Conservation (phyloP, 2,797 vertebrate genomes). For the Sebastiscus albofasciatus region DNA sequence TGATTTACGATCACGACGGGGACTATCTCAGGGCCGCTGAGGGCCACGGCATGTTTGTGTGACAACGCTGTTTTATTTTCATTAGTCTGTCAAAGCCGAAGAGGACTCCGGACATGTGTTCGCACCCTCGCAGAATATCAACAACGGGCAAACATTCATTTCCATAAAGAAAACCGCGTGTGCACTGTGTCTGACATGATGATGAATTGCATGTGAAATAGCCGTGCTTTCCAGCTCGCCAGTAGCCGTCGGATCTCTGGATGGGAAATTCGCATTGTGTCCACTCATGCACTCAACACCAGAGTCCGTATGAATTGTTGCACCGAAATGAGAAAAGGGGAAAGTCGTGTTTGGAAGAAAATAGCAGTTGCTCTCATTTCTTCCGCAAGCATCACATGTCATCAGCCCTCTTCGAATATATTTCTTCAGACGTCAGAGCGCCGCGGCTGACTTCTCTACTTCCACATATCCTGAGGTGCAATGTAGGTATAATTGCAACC, state of each 20-base stretch:
- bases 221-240: conserved; percentile 38
- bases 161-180: conserved; percentile 7
- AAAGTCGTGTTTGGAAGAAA: conserved; percentile 17
- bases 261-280: conserved; percentile 38
- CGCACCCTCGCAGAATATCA: conserved; percentile 4
- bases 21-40: conserved; percentile 9
- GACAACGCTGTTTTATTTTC: conserved; percentile 65
- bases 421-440: conserved; percentile 10
- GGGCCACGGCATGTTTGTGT: conserved; percentile 41
- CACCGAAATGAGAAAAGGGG: conserved; percentile 32
- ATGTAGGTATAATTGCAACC: conserved; percentile 40
- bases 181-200: conserved; percentile 46
- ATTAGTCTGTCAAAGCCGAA: conserved; percentile 62
- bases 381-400: neutral
- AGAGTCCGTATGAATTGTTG: conserved; percentile 16
- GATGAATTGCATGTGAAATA: conserved; percentile 61
- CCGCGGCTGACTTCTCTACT: neutral
- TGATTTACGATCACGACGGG: conserved; percentile 58
- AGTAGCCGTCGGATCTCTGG: conserved; percentile 16
- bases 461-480: conserved; percentile 37
- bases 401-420: neutral
- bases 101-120: conserved; percentile 40
- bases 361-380: conserved; percentile 26
- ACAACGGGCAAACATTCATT: conserved; percentile 30
- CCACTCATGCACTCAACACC: conserved; percentile 33